phyloP scores from a whole-genome alignment of 2,113 vertebrate genomes.

The Acanthisitta chloris region DNA sequence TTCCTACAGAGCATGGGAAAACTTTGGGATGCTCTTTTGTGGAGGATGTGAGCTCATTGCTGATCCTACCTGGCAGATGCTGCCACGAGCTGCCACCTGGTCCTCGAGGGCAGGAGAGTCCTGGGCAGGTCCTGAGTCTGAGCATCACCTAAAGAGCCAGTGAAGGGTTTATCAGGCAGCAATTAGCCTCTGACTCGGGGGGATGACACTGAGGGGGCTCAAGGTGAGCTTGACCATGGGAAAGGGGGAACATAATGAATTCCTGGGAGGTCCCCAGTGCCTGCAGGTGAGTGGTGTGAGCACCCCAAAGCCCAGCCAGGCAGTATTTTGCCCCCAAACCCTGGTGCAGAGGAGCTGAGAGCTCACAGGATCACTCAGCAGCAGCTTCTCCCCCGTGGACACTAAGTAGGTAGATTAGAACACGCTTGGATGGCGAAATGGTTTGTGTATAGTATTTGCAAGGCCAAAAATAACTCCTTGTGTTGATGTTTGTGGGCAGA shows the following conservation, averaged over 20 bases:
- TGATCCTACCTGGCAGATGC: background rate
- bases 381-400: background rate
- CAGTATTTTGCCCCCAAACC: background rate
- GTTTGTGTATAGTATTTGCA: background rate
- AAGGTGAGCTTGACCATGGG: background rate
- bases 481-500: accelerated
- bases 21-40: background rate
- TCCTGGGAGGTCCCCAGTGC: background rate
- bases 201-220: background rate
- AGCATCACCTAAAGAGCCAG: background rate
- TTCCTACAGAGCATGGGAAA: background rate
- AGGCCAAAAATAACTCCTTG: accelerated
- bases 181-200: background rate
- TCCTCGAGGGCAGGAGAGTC: background rate
- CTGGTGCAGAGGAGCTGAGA: background rate
- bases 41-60: background rate
- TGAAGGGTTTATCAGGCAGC: background rate
- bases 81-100: background rate
- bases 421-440: no score
- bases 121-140: background rate
- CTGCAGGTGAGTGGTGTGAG: background rate
- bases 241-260: accelerated
- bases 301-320: background rate
- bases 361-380: background rate
- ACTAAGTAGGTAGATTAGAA: background rate